Base-by-base conservation (phyloP, 2,888 invertebrate genomes). In the Falcaria lacertinaria region DNA sequence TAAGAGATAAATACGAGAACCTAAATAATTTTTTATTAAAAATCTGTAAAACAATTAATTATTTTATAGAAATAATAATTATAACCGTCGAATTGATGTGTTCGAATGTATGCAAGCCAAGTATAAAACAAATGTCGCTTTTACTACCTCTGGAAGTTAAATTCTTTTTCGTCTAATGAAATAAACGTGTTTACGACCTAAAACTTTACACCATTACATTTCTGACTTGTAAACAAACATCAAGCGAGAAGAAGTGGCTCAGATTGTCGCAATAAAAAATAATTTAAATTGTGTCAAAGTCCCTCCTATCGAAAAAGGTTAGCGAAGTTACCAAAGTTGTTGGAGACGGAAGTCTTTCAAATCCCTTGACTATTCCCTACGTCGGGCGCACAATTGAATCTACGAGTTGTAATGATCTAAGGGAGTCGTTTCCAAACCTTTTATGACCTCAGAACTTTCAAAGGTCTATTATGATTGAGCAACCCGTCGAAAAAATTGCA, bases 321-420 rank as follows among this genome's bases (percentile, higher is more conserved):
- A 50, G 52, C 41, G 36, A 36, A 52, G 44, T 52, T 49, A 49
- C 28, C 34, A 22, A 49, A 52, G 35, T 49, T 38, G 2, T 15
- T 15, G 33, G 25, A 39, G 38, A 35, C 35, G 37, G 44, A 40
- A 44, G 40, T 39, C 39, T 47, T 43, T 44, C 36, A 45, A 54
- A 58, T 45, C 44, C 43, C 34, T 35, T 22, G 22, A 19, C 47
- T 34, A 43, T 52, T 49, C 42, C 35, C 17, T 19, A 19, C 17
- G 17, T 19, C 13, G 41, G 39, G 43, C 38, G 32, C 34, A 47
- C 38, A 51, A 64, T 52, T 60, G 42, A 42, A 57, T 56, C 47
- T 6, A 38, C 14, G 22, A 42, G 16, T 52, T 48, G 42, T 45
- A 36, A 41, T 42, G 39, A 47, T 49, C 40, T 37, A 42, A 41